These are phyloP conservation scores for Lepilemur septentrionalis DNA, from an alignment of 2,797 vertebrate species.

Conservation along the genomic window DNA sequence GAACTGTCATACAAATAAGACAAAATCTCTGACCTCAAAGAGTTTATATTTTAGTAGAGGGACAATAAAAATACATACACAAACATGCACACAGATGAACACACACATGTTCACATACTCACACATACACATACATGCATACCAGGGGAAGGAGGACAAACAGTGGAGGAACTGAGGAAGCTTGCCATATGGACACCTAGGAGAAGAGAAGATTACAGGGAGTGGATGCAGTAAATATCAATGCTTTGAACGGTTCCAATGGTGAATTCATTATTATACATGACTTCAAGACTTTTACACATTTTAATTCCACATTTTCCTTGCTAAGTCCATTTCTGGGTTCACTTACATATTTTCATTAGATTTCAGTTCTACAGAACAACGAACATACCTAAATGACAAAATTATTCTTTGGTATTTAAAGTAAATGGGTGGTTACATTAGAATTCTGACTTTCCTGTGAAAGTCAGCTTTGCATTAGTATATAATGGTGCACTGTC, in stretches of 20 bases:
- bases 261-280: background rate
- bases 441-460: background rate
- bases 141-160: background rate
- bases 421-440: background rate
- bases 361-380: background rate
- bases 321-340: background rate
- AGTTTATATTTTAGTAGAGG: background rate
- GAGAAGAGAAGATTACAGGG: background rate
- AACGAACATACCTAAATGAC: background rate
- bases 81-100: background rate
- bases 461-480: background rate
- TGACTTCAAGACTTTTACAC: background rate
- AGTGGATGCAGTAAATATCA: background rate
- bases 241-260: background rate
- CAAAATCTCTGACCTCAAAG: background rate
- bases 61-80: background rate
- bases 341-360: background rate
- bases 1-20: background rate
- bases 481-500: background rate
- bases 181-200: background rate
- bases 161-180: background rate
- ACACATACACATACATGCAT: too few species aligned
- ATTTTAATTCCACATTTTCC: background rate
- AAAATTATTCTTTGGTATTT: constrained; percentile 4
- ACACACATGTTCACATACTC: background rate